Percentiles rank a stretch among this genome's conserved stretches.
These are phyloP conservation scores for Chrysopilus asiliformis DNA, from an alignment of 2,888 invertebrate genomes.

Conservation along the genomic window DNA sequence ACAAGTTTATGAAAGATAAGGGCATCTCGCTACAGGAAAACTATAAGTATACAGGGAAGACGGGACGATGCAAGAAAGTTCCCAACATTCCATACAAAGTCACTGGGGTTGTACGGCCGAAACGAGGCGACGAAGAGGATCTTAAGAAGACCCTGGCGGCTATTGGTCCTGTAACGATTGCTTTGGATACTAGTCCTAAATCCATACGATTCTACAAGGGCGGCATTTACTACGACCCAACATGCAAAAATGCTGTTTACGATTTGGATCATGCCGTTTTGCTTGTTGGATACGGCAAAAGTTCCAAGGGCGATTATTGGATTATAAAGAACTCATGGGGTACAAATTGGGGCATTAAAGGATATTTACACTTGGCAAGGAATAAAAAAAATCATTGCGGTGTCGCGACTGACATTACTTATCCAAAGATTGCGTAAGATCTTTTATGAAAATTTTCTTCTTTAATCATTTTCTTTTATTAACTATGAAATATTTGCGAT, in stretches of 20 bases:
- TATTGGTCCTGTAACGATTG: slow-evolving; percentile 30
- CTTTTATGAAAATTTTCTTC: too few relatives aligned
- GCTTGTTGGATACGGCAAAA: slow-evolving; percentile 34
- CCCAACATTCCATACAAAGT: slow-evolving; percentile 20
- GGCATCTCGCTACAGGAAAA: slow-evolving; percentile 23
- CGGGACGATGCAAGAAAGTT: slow-evolving; percentile 26
- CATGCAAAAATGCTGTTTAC: slow-evolving; percentile 28
- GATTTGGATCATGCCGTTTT: slow-evolving; percentile 31
- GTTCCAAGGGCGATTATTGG: too few relatives aligned
- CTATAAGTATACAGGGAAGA: slow-evolving; percentile 28
- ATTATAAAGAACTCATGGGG: too few relatives aligned
- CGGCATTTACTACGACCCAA: slow-evolving; percentile 30
- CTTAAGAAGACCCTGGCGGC: slow-evolving; percentile 31
- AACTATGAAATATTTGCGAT: too few relatives aligned
- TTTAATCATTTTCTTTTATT: too few relatives aligned
- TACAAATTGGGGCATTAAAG: too few relatives aligned
- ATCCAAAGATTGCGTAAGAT: too few relatives aligned
- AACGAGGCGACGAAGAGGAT: too few relatives aligned
- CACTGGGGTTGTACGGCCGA: slow-evolving; percentile 20
- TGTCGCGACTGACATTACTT: too few relatives aligned
- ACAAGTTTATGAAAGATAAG: slow-evolving; percentile 23
- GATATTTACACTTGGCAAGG: too few relatives aligned
- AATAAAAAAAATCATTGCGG: too few relatives aligned
- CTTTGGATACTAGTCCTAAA: slow-evolving; percentile 26
- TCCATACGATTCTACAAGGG: slow-evolving; percentile 26